Evolutionary conservation across 2,888 invertebrate species (phyloP), one percentile per base, ranked within the genome.

Genomic region (Eupithecia inturbata): DNA sequence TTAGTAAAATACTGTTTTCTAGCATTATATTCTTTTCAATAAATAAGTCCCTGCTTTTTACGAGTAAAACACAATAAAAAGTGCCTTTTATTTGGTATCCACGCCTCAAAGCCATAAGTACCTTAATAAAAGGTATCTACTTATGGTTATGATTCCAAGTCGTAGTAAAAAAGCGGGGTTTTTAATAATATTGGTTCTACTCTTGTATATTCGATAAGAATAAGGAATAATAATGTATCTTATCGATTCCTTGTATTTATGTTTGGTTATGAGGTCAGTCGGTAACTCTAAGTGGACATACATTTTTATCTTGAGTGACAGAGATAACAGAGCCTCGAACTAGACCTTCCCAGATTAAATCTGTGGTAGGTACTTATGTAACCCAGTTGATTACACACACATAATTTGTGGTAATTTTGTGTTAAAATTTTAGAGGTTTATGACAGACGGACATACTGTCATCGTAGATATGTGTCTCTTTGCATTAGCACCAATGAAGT

Each of bases 361-460:
- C 57, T 26, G 12, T 53, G 53, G n/a, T 22, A 10, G 5, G 26
- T 26, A 57, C 14, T 22, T 57, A 49, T 9, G n/a, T 49, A 57
- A 57, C 57, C 57, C n/a, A 49, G 16, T n/a, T n/a, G n/a, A n/a
- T n/a, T n/a, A 36, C 36, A 31, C 5, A 31, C 31, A 57, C 26
- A 26, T 57, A 57, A 57, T 57, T 57, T 57, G 57, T 57, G 57
- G 26, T 57, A 26, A 57, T 53, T 53, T 22, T 22, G n/a, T 49
- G 12, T 57, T 26, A 26, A 57, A 57, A 57, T 57, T 1, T 14
- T 26, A 26, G 22, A 22, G 12, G 26, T 14, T 3, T 53, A 26
- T 26, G 53, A 26, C 14, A 26, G 22, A 57, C 12, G 26, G 10
- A 22, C 22, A 22, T 22, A 53, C 22, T 22, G 3, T 22, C 22